phyloP scores from a whole-genome alignment of 2,888 invertebrate genomes.

The Proisotoma minuta region DNA sequence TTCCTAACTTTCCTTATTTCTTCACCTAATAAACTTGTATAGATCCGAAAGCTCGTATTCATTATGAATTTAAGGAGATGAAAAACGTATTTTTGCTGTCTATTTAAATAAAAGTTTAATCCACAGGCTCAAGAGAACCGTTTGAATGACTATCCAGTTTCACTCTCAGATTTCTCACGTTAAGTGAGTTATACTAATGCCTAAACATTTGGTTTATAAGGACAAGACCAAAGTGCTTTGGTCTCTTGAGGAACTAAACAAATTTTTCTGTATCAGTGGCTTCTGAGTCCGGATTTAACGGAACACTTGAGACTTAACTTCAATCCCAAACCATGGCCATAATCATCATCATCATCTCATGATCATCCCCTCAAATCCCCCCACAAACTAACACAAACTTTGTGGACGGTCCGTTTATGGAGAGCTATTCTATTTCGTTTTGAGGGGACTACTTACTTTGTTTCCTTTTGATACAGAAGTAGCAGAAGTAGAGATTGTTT shows the following conservation, averaged over 20 bases:
- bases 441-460: background rate
- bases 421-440: background rate
- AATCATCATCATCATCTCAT: slow-evolving; percentile 6
- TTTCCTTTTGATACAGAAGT: background rate
- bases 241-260: slow-evolving; percentile 7
- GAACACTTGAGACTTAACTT: slow-evolving; percentile 10
- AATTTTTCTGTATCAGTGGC: slow-evolving; percentile 7
- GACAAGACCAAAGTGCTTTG: background rate
- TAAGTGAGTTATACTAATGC: too few species aligned
- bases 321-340: slow-evolving; percentile 3
- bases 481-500: background rate
- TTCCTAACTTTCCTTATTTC: too few species aligned
- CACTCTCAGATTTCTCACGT: too few species aligned
- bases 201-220: background rate
- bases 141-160: too few species aligned
- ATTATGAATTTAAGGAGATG: too few species aligned
- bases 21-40: too few species aligned
- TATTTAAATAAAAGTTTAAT: too few species aligned
- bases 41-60: too few species aligned
- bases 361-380: background rate
- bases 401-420: background rate
- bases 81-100: too few species aligned
- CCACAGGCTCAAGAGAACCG: too few species aligned
- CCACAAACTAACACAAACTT: background rate
- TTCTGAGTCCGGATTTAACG: background rate